Evolutionary conservation across 2,797 vertebrate genomes (phyloP).

Genomic region (Sebastes iracundus): DNA sequence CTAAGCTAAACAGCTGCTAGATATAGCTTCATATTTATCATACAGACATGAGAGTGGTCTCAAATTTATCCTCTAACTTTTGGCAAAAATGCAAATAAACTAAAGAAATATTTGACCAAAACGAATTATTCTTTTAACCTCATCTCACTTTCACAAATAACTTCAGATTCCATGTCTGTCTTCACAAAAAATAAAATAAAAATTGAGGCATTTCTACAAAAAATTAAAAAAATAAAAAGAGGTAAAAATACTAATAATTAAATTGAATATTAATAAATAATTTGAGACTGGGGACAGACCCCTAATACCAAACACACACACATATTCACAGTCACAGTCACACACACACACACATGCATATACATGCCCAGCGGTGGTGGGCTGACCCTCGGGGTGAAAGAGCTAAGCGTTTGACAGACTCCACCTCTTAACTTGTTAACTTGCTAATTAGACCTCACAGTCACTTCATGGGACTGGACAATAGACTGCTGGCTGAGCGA

Average conservation of each 20-base stretch:
- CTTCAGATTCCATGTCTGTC: no score
- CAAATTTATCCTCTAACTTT: neutral
- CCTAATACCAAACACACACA: neutral
- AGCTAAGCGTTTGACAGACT: constrained; percentile 88
- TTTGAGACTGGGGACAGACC: neutral
- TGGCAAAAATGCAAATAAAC: neutral
- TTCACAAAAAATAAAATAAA: neutral
- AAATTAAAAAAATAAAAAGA: neutral
- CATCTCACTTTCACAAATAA: no score
- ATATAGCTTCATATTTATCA: neutral
- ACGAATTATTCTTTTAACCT: no score
- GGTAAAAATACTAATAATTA: neutral
- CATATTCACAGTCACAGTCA: constrained; percentile 26
- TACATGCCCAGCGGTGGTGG: constrained; percentile 61
- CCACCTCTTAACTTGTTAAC: constrained; percentile 91
- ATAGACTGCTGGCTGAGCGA: constrained; percentile 78
- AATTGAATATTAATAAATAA: neutral
- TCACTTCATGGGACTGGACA: constrained; percentile 80
- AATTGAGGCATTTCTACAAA: neutral
- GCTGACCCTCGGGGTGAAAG: constrained; percentile 84
- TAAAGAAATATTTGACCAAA: neutral
- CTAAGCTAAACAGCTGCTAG: neutral
- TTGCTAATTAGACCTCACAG: constrained; percentile 89
- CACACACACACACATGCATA: constrained; percentile 50
- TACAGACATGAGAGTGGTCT: neutral